Evolutionary conservation across 37 sponge, comb jelly and placozoan genomes (phyloP).

Genomic region (Beroe ovata): DNA sequence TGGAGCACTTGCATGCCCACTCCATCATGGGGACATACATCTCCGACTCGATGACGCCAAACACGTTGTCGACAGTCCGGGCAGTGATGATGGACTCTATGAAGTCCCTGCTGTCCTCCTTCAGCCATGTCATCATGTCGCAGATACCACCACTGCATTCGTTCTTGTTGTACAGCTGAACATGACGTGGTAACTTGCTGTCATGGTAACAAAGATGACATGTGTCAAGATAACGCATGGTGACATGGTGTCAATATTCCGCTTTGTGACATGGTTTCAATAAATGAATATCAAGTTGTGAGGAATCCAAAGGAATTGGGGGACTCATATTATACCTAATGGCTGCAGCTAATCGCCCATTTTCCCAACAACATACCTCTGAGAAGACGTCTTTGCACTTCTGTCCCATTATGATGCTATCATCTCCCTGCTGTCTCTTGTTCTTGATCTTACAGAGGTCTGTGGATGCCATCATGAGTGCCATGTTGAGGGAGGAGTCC

Average conservation of each 20-base stretch:
- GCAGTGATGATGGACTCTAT: not conserved
- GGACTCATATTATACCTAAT: no score
- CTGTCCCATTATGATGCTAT: conserved; percentile 13
- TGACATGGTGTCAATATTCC: no score
- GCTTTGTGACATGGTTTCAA: no score
- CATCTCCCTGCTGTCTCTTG: not conserved
- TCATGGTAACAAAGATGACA: no score
- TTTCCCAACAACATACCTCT: no score
- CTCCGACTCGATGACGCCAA: not conserved
- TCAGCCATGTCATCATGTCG: not conserved
- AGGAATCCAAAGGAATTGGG: no score
- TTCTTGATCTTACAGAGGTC: conserved; percentile 58
- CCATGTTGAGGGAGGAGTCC: not conserved
- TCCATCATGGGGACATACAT: not conserved
- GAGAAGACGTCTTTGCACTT: conserved; percentile 1
- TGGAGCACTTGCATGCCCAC: not conserved
- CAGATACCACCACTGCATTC: not conserved
- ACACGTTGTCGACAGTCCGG: not conserved
- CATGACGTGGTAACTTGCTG: no score
- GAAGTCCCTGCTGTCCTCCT: not conserved
- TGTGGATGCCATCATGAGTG: not conserved
- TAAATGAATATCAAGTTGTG: no score
- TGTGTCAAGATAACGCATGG: no score
- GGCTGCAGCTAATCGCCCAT: no score
- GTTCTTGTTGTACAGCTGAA: not conserved